A percentile compares a stretch with the other conserved stretches of the same genome.
phyloP scores from a whole-genome alignment of 2,797 vertebrate species.

The Apogon talboti region DNA sequence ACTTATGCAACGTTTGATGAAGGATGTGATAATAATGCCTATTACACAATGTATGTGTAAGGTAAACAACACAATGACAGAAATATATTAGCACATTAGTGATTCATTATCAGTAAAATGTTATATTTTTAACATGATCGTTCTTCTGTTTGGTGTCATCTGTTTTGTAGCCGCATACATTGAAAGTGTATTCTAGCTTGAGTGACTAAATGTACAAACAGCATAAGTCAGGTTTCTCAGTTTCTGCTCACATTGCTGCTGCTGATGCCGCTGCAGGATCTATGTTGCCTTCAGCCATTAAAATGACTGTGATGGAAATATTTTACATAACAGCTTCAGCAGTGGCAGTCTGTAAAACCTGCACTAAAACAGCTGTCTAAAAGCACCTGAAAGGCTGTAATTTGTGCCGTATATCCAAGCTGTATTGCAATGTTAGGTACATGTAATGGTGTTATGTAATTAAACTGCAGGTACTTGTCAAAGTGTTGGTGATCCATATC shows the following conservation, averaged over 20 bases:
- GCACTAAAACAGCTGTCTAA: not conserved
- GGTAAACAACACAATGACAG: constrained; percentile 8
- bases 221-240: constrained; percentile 2
- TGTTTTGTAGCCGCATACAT: not conserved
- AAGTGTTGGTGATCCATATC: no score
- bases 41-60: constrained; percentile 6
- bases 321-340: constrained; percentile 27
- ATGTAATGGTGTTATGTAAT: not conserved
- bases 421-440: no score
- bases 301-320: not conserved
- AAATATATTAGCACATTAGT: not conserved
- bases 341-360: constrained; percentile 14
- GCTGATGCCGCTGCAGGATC: constrained; percentile 23
- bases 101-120: not conserved
- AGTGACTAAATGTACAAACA: not conserved
- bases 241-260: constrained; percentile 9
- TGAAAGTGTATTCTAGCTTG: not conserved
- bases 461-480: not conserved
- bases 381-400: constrained; percentile 2
- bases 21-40: constrained; percentile 19
- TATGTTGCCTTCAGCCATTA: constrained; percentile 16
- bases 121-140: not conserved
- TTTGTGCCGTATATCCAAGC: not conserved
- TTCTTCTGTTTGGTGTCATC: not conserved
- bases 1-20: constrained; percentile 34